Percentiles rank a stretch among this genome's conserved stretches.
Evolutionary conservation across 2,113 vertebrate species (phyloP).

Genomic region (Scopus umbretta): DNA sequence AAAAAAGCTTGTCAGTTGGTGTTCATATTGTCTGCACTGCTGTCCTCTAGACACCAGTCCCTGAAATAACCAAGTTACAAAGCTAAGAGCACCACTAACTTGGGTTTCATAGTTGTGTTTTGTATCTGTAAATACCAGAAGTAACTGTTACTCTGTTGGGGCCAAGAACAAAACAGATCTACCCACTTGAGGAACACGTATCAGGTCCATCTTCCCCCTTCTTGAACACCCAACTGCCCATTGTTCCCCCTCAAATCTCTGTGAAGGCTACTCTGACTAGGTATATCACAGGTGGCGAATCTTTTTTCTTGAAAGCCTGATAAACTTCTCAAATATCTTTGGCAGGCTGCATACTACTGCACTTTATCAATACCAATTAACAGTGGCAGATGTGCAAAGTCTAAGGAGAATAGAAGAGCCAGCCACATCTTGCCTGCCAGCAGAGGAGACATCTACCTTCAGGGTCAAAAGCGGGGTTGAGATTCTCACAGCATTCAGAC

Average conservation of each 20-base stretch:
- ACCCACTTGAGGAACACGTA: neutral
- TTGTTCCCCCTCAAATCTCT: neutral
- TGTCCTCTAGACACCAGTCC: neutral
- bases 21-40: neutral
- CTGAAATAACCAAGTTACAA: neutral
- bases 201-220: neutral
- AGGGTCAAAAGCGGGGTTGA: neutral
- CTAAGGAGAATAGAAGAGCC: neutral
- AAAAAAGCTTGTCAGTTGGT: neutral
- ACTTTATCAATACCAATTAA: neutral
- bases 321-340: neutral
- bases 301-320: neutral
- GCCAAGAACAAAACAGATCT: neutral
- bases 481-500: neutral
- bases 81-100: neutral
- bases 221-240: neutral
- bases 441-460: neutral
- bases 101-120: rapidly evolving
- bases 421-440: neutral
- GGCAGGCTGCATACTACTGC: neutral
- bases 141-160: neutral
- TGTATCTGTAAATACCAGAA: neutral
- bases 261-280: neutral
- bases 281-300: neutral
- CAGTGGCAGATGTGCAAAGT: neutral